Percentiles rank a stretch among this genome's conserved stretches.
Conservation (phyloP, 2,888 invertebrate genomes). For the Anorthoa munda region DNA sequence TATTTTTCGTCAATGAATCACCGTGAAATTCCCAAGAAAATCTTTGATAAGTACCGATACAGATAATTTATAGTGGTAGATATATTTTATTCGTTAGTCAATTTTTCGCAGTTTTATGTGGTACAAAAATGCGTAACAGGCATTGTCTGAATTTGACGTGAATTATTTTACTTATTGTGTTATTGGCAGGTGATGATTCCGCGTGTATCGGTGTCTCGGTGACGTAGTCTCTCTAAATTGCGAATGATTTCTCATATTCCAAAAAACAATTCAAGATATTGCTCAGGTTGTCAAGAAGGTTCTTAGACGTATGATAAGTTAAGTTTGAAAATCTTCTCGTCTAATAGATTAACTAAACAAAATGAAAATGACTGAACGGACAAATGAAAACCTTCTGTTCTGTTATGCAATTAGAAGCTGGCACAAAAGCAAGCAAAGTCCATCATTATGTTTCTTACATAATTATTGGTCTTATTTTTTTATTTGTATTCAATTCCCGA, state of each 20-base stretch:
- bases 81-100: not conserved
- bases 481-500: not conserved
- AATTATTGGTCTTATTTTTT: conserved; percentile 8
- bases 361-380: not conserved
- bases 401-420: not conserved
- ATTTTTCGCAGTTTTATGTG: conserved; percentile 2
- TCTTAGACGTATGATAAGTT: not conserved
- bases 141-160: not conserved
- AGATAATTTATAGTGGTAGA: conserved; percentile 28
- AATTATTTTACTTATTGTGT: conserved; percentile 25
- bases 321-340: not conserved
- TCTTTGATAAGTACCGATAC: conserved; percentile 22
- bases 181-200: not conserved
- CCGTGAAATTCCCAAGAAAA: conserved; percentile 22
- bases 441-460: not conserved
- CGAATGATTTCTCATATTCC: not conserved
- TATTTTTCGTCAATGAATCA: conserved; percentile 47
- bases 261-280: not conserved
- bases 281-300: not conserved
- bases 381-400: conserved; percentile 13
- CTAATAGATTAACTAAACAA: not conserved
- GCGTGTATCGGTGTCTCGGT: conserved; percentile 6
- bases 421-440: not conserved
- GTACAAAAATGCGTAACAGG: conserved; percentile 6
- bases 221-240: not conserved